Conservation (phyloP, 2,888 invertebrate species). For the Nemoura dubitans region DNA sequence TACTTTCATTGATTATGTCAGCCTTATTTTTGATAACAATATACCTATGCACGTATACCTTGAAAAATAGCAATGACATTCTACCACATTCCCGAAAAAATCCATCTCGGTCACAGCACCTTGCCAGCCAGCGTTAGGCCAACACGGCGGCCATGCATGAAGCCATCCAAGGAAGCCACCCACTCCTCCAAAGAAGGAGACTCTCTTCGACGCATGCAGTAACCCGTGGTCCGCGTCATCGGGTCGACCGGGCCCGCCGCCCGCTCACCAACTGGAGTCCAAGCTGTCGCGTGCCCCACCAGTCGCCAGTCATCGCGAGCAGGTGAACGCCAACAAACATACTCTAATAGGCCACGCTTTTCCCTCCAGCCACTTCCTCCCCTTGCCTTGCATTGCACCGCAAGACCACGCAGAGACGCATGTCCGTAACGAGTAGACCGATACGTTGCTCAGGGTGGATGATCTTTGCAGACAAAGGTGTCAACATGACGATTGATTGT, state of each 20-base stretch:
- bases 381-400: not conserved
- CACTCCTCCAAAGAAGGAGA: too few relatives aligned
- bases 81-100: too few relatives aligned
- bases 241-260: not conserved
- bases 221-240: not conserved
- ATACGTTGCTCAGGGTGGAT: not conserved
- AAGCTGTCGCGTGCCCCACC: conserved; percentile 36
- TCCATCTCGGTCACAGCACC: too few relatives aligned
- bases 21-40: too few relatives aligned
- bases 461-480: not conserved
- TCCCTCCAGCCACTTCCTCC: not conserved
- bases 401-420: conserved; percentile 15
- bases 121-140: too few relatives aligned
- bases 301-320: not conserved
- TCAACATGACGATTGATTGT: not conserved
- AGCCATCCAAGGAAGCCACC: not conserved
- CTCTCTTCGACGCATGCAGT: too few relatives aligned
- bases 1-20: too few relatives aligned
- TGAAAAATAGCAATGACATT: too few relatives aligned
- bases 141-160: too few relatives aligned
- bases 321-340: conserved; percentile 23
- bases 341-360: conserved; percentile 40
- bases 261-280: conserved; percentile 36
- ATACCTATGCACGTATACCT: too few relatives aligned
- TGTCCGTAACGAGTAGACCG: not conserved